These are phyloP conservation scores for Eublepharis macularius DNA, from an alignment of 2,113 vertebrate genomes.

Conservation along the genomic window DNA sequence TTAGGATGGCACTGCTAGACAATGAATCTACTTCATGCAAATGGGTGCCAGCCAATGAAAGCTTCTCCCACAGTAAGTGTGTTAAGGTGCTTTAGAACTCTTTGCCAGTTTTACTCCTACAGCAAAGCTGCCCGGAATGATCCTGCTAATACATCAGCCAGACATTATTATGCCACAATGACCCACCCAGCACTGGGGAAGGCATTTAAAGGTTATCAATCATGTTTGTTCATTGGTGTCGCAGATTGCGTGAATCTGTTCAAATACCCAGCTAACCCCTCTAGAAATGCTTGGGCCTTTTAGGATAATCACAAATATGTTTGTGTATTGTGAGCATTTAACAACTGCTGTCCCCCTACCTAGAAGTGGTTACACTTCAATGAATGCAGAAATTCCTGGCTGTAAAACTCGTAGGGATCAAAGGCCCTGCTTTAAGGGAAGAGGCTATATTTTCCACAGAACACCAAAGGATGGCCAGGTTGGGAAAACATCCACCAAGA, in stretches of 20 bases:
- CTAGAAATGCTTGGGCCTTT: conserved; percentile 13
- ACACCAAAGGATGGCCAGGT: conserved; percentile 15
- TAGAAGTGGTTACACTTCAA: conserved; percentile 13
- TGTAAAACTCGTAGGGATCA: conserved; percentile 15
- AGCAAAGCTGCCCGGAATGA: background rate
- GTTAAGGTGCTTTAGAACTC: background rate
- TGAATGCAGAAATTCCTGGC: conserved; percentile 21
- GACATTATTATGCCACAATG: background rate
- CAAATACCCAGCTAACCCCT: background rate
- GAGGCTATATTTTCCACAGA: background rate
- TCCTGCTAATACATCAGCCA: background rate
- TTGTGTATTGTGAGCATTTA: background rate
- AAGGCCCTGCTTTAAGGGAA: conserved; percentile 11
- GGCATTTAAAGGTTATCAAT: conserved; percentile 16
- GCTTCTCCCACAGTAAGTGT: background rate
- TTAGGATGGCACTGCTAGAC: no score
- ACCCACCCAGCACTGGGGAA: background rate
- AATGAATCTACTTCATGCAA: background rate
- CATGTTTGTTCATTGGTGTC: background rate
- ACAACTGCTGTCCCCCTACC: background rate
- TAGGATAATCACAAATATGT: conserved; percentile 12
- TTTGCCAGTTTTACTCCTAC: background rate
- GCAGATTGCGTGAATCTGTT: no score
- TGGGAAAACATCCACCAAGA: conserved; percentile 29
- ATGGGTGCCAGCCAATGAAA: background rate